Evolutionary conservation across 1,140 invertebrate species (phyloP).

Genomic region (Drosophila fuyamai): DNA sequence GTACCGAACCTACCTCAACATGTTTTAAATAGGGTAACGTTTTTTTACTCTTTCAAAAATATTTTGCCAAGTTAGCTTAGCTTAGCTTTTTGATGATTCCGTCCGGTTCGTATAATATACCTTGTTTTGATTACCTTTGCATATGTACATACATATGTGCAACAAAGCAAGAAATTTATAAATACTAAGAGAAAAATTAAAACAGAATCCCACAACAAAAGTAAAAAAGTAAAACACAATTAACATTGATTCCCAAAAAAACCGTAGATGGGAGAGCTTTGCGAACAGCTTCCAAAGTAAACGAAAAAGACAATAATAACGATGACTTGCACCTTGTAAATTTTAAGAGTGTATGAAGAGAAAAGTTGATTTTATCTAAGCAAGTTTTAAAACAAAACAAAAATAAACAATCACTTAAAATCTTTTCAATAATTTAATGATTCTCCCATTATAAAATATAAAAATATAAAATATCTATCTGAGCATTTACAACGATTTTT

Average conservation of each 20-base stretch:
- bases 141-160: background rate
- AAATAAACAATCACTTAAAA: too few species aligned
- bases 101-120: too few species aligned
- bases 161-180: background rate
- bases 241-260: background rate
- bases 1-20: constrained; percentile 11
- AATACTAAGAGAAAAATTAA: background rate
- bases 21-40: background rate
- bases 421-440: too few species aligned
- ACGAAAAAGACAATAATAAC: background rate
- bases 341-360: background rate
- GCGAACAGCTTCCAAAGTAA: background rate
- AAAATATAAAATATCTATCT: too few species aligned
- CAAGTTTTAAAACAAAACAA: too few species aligned
- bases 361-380: too few species aligned
- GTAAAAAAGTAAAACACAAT: background rate
- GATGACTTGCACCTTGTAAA: constrained; percentile 4
- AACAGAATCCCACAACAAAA: background rate
- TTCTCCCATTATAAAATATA: too few species aligned
- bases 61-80: too few species aligned
- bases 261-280: background rate
- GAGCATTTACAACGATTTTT: too few species aligned
- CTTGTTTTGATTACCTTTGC: too few species aligned
- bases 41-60: background rate
- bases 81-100: too few species aligned